Percentiles rank a stretch among this genome's conserved stretches.
Conservation (phyloP, 2,113 vertebrate genomes). For the Silurus meridionalis region DNA sequence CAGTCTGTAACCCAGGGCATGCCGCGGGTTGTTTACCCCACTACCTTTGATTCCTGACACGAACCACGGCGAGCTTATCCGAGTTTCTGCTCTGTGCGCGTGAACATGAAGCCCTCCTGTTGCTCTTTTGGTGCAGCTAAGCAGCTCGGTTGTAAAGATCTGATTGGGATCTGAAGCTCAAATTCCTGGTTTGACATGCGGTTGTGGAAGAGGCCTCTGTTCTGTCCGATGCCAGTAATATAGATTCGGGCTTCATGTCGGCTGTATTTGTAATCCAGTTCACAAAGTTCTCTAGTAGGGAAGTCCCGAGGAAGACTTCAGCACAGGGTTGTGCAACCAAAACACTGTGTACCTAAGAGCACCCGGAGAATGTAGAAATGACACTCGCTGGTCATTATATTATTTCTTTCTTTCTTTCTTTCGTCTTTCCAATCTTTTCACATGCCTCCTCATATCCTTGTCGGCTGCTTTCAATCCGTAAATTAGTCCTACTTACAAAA, state of each 20-base stretch:
- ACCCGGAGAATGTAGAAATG: too few relatives aligned
- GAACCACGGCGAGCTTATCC: conserved; percentile 45
- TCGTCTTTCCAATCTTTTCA: neutral
- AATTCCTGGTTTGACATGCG: neutral
- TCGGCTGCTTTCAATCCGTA: neutral
- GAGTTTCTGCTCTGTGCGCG: conserved; percentile 31
- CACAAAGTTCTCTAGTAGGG: neutral
- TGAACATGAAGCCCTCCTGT: conserved; percentile 22
- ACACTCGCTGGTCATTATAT: too few relatives aligned
- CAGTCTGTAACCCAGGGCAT: conserved; percentile 56
- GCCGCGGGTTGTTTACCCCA: conserved; percentile 53
- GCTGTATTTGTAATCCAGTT: neutral
- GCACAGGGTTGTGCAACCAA: conserved; percentile 2
- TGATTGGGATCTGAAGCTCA: conserved; percentile 25
- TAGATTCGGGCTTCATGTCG: neutral
- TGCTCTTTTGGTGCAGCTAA: conserved; percentile 30
- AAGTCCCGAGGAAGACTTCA: neutral
- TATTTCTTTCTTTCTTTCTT: neutral
- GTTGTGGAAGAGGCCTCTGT: neutral
- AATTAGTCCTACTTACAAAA: neutral
- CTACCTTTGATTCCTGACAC: conserved; percentile 51
- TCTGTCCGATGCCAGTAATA: neutral
- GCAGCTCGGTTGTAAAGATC: conserved; percentile 29
- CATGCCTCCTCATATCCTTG: neutral
- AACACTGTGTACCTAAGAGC: neutral